Conservation (phyloP, 1,140 invertebrate species). For the Calycopis cecrops region DNA sequence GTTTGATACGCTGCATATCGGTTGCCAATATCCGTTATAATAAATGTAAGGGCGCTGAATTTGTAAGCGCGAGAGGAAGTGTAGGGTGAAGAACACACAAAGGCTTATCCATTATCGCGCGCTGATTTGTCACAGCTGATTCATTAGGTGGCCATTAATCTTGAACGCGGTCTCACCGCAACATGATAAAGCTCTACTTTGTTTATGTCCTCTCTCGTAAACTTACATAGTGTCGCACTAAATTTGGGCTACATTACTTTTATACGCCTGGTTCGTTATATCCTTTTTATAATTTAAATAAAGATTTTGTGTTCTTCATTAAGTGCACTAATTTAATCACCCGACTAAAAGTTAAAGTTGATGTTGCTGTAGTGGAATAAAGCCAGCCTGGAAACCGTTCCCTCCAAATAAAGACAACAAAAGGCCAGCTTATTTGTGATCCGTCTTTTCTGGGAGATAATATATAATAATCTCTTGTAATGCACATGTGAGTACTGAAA, state of each 20-base stretch:
- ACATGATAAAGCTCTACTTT: constrained; percentile 21
- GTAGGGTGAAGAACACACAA: constrained; percentile 18
- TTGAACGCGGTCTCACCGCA: constrained; percentile 25
- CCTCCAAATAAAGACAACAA: too few species aligned
- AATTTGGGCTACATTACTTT: constrained; percentile 7
- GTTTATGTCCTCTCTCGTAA: constrained; percentile 23
- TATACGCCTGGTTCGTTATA: not conserved
- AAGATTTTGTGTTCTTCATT: too few species aligned
- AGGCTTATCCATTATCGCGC: constrained; percentile 45
- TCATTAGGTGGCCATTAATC: constrained; percentile 61
- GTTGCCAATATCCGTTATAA: constrained; percentile 7
- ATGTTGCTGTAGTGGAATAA: too few species aligned
- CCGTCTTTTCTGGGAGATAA: too few species aligned
- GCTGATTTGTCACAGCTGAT: constrained; percentile 65
- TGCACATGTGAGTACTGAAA: too few species aligned
- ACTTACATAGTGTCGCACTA: constrained; percentile 14
- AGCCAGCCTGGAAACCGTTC: too few species aligned
- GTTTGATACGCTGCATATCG: not conserved
- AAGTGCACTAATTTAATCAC: too few species aligned
- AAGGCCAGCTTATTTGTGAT: too few species aligned
- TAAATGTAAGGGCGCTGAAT: not conserved
- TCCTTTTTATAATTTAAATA: too few species aligned
- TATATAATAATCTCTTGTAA: too few species aligned
- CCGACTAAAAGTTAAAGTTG: too few species aligned
- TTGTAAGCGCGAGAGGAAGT: constrained; percentile 1